Conservation (phyloP, 2,113 vertebrate genomes). For the Neomonachus schauinslandi region DNA sequence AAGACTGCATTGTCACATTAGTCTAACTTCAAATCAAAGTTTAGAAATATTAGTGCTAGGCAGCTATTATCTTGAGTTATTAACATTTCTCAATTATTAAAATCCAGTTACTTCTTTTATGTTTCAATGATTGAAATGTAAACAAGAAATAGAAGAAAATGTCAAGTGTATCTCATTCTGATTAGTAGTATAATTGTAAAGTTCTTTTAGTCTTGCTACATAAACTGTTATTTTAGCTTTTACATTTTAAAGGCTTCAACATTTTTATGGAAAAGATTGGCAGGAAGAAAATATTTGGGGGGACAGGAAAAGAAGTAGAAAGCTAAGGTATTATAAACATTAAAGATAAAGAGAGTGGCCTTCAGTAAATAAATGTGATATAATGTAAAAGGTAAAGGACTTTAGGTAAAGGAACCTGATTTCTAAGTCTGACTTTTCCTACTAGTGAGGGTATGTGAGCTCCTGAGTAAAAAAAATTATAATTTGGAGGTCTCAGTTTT, state of each 20-base stretch:
- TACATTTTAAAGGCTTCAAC: neutral
- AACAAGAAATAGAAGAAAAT: constrained; percentile 65
- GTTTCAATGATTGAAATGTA: constrained; percentile 52
- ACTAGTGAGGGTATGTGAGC: neutral
- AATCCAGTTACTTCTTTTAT: constrained; percentile 44
- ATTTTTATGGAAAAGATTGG: neutral
- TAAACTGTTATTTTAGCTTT: constrained; percentile 35
- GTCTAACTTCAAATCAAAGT: constrained; percentile 62
- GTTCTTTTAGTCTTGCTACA: neutral
- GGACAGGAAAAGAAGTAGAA: neutral
- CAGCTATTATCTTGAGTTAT: constrained; percentile 57
- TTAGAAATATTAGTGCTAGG: constrained; percentile 27
- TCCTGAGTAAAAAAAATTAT: neutral
- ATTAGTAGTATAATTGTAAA: constrained; percentile 57
- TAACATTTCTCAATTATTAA: constrained; percentile 68
- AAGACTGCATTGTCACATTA: constrained; percentile 41
- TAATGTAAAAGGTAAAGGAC: neutral
- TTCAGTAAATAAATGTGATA: neutral
- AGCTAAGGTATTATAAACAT: neutral
- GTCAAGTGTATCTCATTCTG: constrained; percentile 54
- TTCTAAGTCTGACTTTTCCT: neutral
- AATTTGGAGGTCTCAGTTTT: neutral
- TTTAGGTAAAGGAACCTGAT: neutral
- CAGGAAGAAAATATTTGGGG: neutral
- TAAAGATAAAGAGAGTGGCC: neutral